Evolutionary conservation across 92 coral and sea anemone genomes (phyloP), one percentile per base, ranked within the genome.

Genomic region (Epizoanthus stellaris): DNA sequence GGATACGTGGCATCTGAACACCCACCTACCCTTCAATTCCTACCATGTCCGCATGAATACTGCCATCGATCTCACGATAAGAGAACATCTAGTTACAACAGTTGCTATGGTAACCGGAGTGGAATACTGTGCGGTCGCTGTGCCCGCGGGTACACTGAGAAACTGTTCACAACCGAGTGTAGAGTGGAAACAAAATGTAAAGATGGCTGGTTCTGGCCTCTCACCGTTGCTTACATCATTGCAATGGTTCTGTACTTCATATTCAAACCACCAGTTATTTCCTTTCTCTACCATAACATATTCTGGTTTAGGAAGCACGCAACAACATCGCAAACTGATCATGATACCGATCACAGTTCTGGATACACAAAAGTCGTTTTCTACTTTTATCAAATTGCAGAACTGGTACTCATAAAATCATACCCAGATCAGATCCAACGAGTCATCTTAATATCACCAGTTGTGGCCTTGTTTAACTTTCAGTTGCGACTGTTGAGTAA

Each of bases 121-220:
- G 93, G 90, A 23, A 52, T 53, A 1, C 81, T 86, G 34, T 90
- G 93, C 82, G 93, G 93, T 52, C 34, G 61, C 30, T 90, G 93
- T 67, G 56, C 68, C 2, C 23, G 68, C 4, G 90, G 90, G 16
- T 80, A 25, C 67, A 73, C 91, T 19, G 90, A 86, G 42, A 83
- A 17, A 6, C 45, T 90, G 67, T 70, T 80, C 54, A 64, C 87
- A 1, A 75, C 90, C 16, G n/a, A 75, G 21, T 90, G 93, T 25
- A 47, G 69, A 19, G 66, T 49, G 21, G 49, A 67, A 12, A 59
- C 73, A 13, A 30, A 85, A 17, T 85, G 88, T 39, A 36, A 25
- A n/a, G 82, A 85, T 61, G 80, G 25, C 3, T 85, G 82, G 88
- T 85, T 74, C 56, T 85, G 88, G 88, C 49, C 66, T 49, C 62